Conservation (phyloP, 2,113 vertebrate species). For the Sialia sialis region DNA sequence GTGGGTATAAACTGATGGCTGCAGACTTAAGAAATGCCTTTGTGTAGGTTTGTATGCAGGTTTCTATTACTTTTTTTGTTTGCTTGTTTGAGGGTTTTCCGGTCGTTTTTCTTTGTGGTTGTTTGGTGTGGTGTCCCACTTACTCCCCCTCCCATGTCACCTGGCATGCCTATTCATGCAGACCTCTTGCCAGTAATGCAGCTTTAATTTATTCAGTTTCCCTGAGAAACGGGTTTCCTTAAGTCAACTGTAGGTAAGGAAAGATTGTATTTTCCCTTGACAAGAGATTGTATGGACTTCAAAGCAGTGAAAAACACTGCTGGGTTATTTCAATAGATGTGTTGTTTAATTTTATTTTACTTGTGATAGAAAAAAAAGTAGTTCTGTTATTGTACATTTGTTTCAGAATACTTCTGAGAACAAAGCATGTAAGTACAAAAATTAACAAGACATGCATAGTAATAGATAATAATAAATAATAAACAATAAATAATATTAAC, state of each 20-base stretch:
- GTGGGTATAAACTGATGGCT: neutral
- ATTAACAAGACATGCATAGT: neutral
- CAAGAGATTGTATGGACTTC: too few species aligned
- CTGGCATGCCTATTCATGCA: neutral
- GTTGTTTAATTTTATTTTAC: neutral
- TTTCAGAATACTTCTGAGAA: neutral
- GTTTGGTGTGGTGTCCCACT: neutral
- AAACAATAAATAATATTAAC: neutral
- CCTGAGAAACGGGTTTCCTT: constrained; percentile 22
- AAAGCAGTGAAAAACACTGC: too few species aligned
- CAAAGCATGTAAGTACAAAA: neutral
- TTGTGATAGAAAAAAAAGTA: neutral
- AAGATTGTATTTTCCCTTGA: neutral
- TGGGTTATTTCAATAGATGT: neutral
- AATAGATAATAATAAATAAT: neutral
- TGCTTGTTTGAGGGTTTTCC: neutral
- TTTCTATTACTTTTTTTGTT: neutral
- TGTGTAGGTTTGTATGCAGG: neutral
- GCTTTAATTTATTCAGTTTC: constrained; percentile 1
- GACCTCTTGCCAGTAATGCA: neutral
- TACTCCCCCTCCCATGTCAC: neutral
- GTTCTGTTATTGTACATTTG: neutral
- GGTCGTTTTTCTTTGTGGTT: too few species aligned
- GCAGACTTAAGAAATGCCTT: neutral
- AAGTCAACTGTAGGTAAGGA: neutral